Base-by-base conservation (phyloP, 2,113 vertebrate genomes). In the Bombycilla garrulus region DNA sequence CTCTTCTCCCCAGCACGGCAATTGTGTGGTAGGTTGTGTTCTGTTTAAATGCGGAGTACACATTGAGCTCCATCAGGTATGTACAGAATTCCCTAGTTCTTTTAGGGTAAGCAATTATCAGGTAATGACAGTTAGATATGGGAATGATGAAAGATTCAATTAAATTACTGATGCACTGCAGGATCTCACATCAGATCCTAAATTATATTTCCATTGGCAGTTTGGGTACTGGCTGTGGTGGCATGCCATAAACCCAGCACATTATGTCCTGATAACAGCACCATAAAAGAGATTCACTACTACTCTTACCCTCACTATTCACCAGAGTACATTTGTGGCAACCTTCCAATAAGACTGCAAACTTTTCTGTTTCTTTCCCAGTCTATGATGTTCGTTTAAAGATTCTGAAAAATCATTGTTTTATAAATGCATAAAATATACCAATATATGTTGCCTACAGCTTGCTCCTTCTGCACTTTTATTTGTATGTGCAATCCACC, bases 221-320 rank as follows among this genome's bases (percentile, higher is more conserved):
- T 93, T 96, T 88, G 64, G 86, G 90, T 60, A 90, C 67, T 88
- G 83, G 92, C 92, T 95, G 78, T 94, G 91, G 83, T 91, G 88
- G 72, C 81, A 81, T 56, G 42, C 90, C 61, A 65, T 97, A 97
- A 97, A 97, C 62, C 69, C 86, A 77, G 90, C 83, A 86, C 78
- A 95, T 96, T 92, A 96, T 90, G 87, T 96, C 86, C 94, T 86
- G 90, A 91, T 94, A 97, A 95, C 92, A 92, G 86, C 78, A 61
- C 67, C 44, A 79, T 97, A 96, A 97, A 97, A 97, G 88, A 96
- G 96, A 96, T 97, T 96, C 96, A 97, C 90, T 95, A 95, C 88
- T 92, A 66, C 67, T 93, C 88, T 97, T 96, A 94, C 33, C 65
- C 91, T 90, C 67, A 33, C 86, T 82, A 66, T 92, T 95, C 96